Conservation (phyloP, 2,888 invertebrate species). For the Punctoribates punctum region DNA sequence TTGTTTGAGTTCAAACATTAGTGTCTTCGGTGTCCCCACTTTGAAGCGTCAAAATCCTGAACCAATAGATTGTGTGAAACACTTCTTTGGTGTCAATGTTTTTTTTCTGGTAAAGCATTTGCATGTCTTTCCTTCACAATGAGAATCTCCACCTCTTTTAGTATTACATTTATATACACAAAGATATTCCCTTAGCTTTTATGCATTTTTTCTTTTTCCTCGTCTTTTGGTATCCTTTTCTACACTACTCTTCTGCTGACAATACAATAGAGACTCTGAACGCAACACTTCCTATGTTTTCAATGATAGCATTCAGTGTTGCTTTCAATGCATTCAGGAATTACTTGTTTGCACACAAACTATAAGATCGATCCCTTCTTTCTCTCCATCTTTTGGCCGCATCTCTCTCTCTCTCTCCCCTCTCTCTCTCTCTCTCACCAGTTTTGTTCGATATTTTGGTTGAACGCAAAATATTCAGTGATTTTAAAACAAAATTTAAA, state of each 20-base stretch:
- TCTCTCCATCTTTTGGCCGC: not conserved
- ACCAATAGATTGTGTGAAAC: not conserved
- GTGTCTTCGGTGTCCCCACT: not conserved
- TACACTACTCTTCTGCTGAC: not conserved
- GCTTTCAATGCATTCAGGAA: slow-evolving; percentile 8
- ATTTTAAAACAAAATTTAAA: too few species aligned
- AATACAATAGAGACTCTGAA: slow-evolving; percentile 19
- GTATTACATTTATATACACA: not conserved
- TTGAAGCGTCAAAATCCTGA: too few species aligned
- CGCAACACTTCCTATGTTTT: slow-evolving; percentile 19
- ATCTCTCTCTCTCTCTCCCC: not conserved
- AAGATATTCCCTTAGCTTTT: not conserved
- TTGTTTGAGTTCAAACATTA: not conserved
- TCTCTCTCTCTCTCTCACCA: not conserved
- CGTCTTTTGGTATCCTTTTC: not conserved
- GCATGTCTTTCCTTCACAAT: slow-evolving; percentile 6
- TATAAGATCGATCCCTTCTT: not conserved
- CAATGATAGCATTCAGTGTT: not conserved
- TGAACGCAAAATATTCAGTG: too few species aligned
- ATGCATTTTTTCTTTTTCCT: not conserved
- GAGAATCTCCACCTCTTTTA: not conserved
- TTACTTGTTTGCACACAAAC: slow-evolving; percentile 19
- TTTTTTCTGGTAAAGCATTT: not conserved
- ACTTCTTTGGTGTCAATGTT: not conserved
- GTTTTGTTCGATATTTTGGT: too few species aligned